Evolutionary conservation across 37 sponge, comb jelly and placozoan genomes (phyloP).

Genomic region (Bolinopsis microptera): DNA sequence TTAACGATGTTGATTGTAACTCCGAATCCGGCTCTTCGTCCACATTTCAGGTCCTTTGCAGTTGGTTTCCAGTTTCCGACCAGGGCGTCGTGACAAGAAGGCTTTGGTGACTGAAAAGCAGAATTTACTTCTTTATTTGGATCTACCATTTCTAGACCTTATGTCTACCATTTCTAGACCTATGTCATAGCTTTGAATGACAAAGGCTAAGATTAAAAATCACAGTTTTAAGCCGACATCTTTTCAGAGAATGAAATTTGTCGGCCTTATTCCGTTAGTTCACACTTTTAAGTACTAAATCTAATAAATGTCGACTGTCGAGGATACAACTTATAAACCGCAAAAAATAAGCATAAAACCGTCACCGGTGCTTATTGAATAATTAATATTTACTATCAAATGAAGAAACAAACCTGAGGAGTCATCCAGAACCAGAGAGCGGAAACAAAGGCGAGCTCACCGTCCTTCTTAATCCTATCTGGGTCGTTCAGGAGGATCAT

Average conservation of each 20-base stretch:
- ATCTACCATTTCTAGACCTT: neutral
- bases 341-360: no score
- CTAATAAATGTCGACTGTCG: no score
- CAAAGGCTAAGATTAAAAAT: no score
- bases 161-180: no score
- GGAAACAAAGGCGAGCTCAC: neutral
- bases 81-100: neutral
- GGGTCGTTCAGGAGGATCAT: neutral
- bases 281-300: no score
- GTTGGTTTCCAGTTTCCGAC: neutral
- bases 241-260: no score
- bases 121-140: neutral
- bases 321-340: no score
- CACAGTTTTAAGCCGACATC: no score
- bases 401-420: neutral
- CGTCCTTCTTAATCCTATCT: neutral
- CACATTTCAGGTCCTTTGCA: neutral
- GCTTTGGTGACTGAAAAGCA: neutral
- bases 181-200: no score
- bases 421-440: neutral
- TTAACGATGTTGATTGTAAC: neutral
- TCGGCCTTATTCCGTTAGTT: no score
- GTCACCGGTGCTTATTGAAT: no score
- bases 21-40: neutral
- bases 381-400: no score